phyloP scores from a whole-genome alignment of 2,888 invertebrate genomes.

The Rhopalosiphum nymphaeae region DNA sequence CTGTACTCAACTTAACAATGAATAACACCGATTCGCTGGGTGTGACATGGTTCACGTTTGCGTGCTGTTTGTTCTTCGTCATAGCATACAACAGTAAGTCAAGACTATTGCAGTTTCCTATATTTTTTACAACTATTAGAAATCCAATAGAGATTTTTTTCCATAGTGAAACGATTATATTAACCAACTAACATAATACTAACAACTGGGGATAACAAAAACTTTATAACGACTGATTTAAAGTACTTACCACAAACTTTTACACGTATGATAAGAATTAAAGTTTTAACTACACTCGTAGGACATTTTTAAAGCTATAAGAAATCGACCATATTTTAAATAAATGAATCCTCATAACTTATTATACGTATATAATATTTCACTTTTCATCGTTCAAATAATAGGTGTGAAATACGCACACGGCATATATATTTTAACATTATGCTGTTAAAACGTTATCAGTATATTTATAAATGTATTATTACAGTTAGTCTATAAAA shows the following conservation, averaged over 20 bases:
- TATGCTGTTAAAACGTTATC: background rate
- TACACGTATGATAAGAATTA: background rate
- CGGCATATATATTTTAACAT: background rate
- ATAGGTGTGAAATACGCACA: background rate
- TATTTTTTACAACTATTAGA: background rate
- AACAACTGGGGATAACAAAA: background rate
- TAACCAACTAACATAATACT: conserved; percentile 7
- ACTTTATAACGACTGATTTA: conserved; percentile 29
- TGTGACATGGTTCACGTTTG: conserved; percentile 5
- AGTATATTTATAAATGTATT: background rate
- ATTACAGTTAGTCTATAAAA: background rate
- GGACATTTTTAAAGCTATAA: background rate
- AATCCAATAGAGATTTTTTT: background rate
- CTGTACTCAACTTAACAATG: background rate
- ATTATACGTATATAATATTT: background rate
- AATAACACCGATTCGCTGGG: background rate
- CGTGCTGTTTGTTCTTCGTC: background rate
- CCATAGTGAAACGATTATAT: background rate
- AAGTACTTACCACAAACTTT: conserved; percentile 24
- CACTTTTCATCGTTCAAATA: background rate
- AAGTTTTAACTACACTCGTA: conserved; percentile 14
- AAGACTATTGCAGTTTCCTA: background rate
- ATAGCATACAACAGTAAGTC: conserved; percentile 32
- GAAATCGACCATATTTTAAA: background rate
- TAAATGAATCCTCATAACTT: background rate